phyloP scores from a whole-genome alignment of 2,113 vertebrate species.

The Aviceda subcristata region DNA sequence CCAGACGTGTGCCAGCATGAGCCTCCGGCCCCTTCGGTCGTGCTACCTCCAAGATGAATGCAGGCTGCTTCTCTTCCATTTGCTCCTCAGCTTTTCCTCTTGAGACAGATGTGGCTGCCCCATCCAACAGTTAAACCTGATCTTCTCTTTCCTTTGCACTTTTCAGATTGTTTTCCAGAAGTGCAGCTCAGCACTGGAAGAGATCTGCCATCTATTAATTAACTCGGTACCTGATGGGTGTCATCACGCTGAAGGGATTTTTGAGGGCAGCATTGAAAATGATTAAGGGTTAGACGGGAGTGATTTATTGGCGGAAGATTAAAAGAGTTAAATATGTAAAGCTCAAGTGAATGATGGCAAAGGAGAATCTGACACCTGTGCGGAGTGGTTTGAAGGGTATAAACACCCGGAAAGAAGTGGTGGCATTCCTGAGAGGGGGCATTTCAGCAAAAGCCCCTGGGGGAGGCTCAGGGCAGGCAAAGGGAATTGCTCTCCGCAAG shows the following conservation, averaged over 20 bases:
- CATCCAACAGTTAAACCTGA: not conserved
- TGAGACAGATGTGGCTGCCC: not conserved
- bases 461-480: not conserved
- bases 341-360: not conserved
- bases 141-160: not conserved
- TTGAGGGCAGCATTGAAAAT: not conserved
- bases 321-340: conserved; percentile 21
- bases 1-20: fast-evolving
- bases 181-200: not conserved
- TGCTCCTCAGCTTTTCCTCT: not conserved
- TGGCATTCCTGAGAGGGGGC: not conserved
- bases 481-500: not conserved
- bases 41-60: not conserved
- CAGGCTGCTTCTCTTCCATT: not conserved
- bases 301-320: not conserved
- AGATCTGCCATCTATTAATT: not conserved
- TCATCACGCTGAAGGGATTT: not conserved
- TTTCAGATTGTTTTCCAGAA: not conserved
- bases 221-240: not conserved
- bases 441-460: not conserved
- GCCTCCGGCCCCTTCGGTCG: fast-evolving
- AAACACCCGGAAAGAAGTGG: not conserved
- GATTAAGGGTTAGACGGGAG: not conserved
- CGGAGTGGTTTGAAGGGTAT: not conserved
- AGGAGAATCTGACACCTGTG: not conserved